These are phyloP conservation scores for Atta colombica DNA, from an alignment of 1,140 invertebrate species.

Conservation along the genomic window DNA sequence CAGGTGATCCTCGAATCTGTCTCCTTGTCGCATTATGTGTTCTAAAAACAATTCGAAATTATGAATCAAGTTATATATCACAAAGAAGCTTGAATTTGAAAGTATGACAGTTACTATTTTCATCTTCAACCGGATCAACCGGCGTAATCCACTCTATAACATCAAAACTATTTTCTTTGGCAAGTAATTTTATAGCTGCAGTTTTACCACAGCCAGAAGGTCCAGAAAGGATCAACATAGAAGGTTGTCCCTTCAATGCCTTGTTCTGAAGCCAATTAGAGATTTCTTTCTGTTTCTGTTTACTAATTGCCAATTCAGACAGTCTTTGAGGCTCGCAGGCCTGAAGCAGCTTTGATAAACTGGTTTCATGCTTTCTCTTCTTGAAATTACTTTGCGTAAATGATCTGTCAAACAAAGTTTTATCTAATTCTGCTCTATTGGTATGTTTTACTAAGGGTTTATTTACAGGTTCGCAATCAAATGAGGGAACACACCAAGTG, in stretches of 20 bases:
- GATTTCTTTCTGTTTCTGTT: conserved; percentile 83
- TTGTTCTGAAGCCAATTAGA: conserved; percentile 78
- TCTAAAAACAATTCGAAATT: conserved; percentile 64
- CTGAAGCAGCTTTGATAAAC: conserved; percentile 76
- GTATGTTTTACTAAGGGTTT: neutral
- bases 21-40: conserved; percentile 86
- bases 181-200: conserved; percentile 88
- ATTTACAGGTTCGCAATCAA: conserved; percentile 41
- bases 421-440: neutral
- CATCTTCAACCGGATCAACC: conserved; percentile 87
- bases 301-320: conserved; percentile 81
- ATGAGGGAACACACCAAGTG: conserved; percentile 65
- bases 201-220: conserved; percentile 92
- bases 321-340: conserved; percentile 80
- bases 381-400: neutral
- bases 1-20: conserved; percentile 90
- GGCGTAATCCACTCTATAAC: conserved; percentile 92
- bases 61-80: neutral
- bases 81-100: neutral
- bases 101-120: conserved; percentile 80
- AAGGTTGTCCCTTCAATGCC: conserved; percentile 82
- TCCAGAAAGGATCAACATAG: conserved; percentile 90
- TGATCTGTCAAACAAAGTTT: neutral
- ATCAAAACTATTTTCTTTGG: conserved; percentile 87
- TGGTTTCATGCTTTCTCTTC: conserved; percentile 66